Conservation (phyloP, 2,113 vertebrate genomes). For the Podocnemis expansa region DNA sequence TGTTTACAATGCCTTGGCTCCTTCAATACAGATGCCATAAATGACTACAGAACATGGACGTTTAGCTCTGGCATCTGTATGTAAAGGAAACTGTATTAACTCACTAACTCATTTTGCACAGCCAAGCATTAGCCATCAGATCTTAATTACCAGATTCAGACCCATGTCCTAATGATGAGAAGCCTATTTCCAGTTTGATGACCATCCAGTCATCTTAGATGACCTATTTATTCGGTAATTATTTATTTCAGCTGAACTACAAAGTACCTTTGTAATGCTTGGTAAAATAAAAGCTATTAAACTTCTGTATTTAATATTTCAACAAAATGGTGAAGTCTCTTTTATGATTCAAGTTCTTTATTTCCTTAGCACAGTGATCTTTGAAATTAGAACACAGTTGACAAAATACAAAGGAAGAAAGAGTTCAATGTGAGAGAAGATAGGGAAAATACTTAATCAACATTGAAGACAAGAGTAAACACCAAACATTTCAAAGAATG, state of each 20-base stretch:
- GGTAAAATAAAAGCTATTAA: constrained; percentile 50
- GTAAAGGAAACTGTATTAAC: neutral
- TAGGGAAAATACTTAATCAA: neutral
- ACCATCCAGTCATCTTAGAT: constrained; percentile 14
- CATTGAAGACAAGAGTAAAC: neutral
- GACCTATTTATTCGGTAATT: constrained; percentile 16
- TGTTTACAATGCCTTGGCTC: no score
- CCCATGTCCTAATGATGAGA: constrained; percentile 13
- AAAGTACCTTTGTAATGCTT: neutral
- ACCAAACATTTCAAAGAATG: neutral
- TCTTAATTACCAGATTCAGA: neutral
- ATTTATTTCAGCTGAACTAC: constrained; percentile 32
- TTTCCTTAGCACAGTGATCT: constrained; percentile 15
- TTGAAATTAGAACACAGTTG: constrained; percentile 11
- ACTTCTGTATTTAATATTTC: constrained; percentile 51
- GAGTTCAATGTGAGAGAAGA: neutral
- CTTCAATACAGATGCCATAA: no score
- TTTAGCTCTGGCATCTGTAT: neutral
- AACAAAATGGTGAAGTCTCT: constrained; percentile 42
- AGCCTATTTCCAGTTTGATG: neutral
- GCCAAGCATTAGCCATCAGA: neutral
- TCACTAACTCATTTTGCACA: neutral
- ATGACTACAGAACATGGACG: no score
- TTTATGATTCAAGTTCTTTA: constrained; percentile 15
- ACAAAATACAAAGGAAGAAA: constrained; percentile 18